Base-by-base conservation (phyloP, 1,140 invertebrate species). In the Sesamia nonagrioides region DNA sequence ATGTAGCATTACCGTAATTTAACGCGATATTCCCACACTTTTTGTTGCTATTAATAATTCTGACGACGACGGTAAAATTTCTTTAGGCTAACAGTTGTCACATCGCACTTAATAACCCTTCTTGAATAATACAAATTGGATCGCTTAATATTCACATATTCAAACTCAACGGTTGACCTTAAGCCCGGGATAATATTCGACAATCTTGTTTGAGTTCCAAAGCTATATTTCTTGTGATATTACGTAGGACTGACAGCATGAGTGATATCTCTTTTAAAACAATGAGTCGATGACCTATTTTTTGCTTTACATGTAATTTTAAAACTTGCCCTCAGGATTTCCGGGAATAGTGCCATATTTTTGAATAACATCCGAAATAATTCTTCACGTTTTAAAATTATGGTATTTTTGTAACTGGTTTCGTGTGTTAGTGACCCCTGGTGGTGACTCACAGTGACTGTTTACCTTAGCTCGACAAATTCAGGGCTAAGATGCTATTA, bases 331-430 rank as follows among this genome's bases (percentile, higher is more conserved):
- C 63, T 9, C 18, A 17, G 48, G 48, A 50, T 11, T 58, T 89
- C 88, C 61, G 63, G 61, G 85, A 88, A 89, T 73, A 73, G 50
- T 84, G 79, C 78, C 82, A 86, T 85, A 87, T 77, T 84, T 89
- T 86, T 84, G 82, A 86, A 17, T 79, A 82, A 82, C 79, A 71
- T 72, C 63, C 77, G 37, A 77, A 82, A 86, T 80, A 79, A 54
- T 66, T 68, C 54, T 27, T 79, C 52, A 71, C 27, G 69, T 86
- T 79, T 87, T 81, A 84, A 84, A 84, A 83, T 88, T 83, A 88
- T 87, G 84, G 82, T 77, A 77, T 86, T 89, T 88, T 82, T 79
- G 79, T 63, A 89, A 89, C 86, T 82, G 86, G 88, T 89, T 87
- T 85, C 75, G 78, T 83, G 77, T 84, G 86, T 85, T 79, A 84